Evolutionary conservation across 37 sponge, comb jelly and placozoan species (phyloP).

Genomic region (Chondrilla cf. caribensis): DNA sequence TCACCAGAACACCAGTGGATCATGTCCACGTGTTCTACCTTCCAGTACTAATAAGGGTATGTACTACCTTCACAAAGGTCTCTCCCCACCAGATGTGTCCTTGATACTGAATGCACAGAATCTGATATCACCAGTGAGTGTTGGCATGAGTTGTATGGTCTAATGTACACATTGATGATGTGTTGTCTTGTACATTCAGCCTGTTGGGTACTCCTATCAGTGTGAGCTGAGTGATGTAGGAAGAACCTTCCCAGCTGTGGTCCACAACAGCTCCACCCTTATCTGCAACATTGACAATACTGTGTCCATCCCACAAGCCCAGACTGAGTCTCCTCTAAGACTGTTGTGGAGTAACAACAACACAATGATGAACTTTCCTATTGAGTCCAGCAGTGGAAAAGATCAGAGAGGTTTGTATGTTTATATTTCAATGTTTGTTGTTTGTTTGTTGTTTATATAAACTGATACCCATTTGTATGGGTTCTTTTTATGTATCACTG

Average conservation of each 20-base stretch:
- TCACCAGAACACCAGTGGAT: neutral
- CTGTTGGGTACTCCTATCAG: neutral
- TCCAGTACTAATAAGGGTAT: neutral
- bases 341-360: neutral
- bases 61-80: slow-evolving; percentile 30
- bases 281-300: neutral
- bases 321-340: neutral
- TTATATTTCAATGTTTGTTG: no score
- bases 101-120: slow-evolving; percentile 7
- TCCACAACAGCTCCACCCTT: neutral
- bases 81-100: slow-evolving; percentile 3
- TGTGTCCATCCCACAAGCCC: neutral
- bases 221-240: neutral
- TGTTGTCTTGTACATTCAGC: no score
- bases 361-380: neutral
- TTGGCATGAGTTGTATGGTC: no score
- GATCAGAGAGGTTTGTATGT: neutral
- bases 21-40: slow-evolving; percentile 8
- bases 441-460: no score
- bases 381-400: neutral
- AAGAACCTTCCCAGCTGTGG: neutral
- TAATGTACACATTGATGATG: no score
- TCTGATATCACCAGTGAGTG: slow-evolving; percentile 13
- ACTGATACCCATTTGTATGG: no score
- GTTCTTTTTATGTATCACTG: no score